These are phyloP conservation scores for Automeris io DNA, from an alignment of 2,888 invertebrate genomes.

Conservation along the genomic window DNA sequence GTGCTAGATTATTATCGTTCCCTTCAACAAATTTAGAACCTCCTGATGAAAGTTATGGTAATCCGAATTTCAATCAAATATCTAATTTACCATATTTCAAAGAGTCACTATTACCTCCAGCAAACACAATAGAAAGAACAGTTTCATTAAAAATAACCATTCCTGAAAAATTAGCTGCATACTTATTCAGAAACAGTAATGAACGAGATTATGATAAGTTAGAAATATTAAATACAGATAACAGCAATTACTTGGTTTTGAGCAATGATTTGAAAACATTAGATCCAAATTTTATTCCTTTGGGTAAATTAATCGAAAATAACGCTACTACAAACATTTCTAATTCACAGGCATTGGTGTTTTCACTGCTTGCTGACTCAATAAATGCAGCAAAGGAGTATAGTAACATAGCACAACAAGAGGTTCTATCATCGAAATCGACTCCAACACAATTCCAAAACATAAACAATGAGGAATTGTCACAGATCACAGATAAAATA, in stretches of 20 bases:
- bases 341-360: slow-evolving; percentile 70
- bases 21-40: slow-evolving; percentile 51
- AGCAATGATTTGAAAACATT: slow-evolving; percentile 41
- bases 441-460: slow-evolving; percentile 39
- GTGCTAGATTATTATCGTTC: slow-evolving; percentile 34
- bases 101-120: slow-evolving; percentile 37
- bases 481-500: slow-evolving; percentile 48
- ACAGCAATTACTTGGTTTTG: slow-evolving; percentile 61
- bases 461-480: slow-evolving; percentile 42
- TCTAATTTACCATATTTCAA: slow-evolving; percentile 53
- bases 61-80: slow-evolving; percentile 40
- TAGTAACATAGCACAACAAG: slow-evolving; percentile 51
- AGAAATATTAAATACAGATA: slow-evolving; percentile 66
- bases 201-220: slow-evolving; percentile 49
- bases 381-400: slow-evolving; percentile 64
- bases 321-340: slow-evolving; percentile 58
- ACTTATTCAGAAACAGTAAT: slow-evolving; percentile 48
- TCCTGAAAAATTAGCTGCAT: slow-evolving; percentile 61
- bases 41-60: slow-evolving; percentile 35
- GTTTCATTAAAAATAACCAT: slow-evolving; percentile 67
- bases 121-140: slow-evolving; percentile 62
- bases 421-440: slow-evolving; percentile 32
- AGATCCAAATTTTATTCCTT: slow-evolving; percentile 43
- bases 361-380: slow-evolving; percentile 63
- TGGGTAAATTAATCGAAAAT: slow-evolving; percentile 52